A percentile compares a stretch with the other conserved stretches of the same genome.
These are phyloP conservation scores for Tetanocera ferruginea DNA, from an alignment of 2,888 invertebrate species.

Conservation along the genomic window DNA sequence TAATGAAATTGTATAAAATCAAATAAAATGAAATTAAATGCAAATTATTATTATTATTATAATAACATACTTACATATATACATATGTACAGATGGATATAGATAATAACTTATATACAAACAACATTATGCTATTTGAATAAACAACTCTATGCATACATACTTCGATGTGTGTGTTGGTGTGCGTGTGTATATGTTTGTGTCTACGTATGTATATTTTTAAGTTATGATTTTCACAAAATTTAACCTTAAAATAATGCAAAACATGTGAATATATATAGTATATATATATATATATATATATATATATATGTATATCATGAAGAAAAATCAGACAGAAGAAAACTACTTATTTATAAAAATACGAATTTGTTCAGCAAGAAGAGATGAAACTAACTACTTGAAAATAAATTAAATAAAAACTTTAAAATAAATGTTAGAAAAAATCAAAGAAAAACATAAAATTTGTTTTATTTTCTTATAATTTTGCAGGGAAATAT, in stretches of 20 bases:
- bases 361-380: conserved; percentile 31
- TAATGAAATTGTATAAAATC: conserved; percentile 5
- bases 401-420: conserved; percentile 6
- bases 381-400: background rate
- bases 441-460: background rate
- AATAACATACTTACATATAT: background rate
- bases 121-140: conserved; percentile 23
- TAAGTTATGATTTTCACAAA: background rate
- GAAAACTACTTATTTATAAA: conserved; percentile 14
- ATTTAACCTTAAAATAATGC: too few species aligned
- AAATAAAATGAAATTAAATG: background rate
- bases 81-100: conserved; percentile 22
- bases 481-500: too few species aligned
- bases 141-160: background rate
- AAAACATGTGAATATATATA: too few species aligned
- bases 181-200: too few species aligned
- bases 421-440: conserved; percentile 32
- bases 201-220: background rate
- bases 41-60: conserved; percentile 2
- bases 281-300: too few species aligned
- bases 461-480: background rate
- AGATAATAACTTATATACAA: conserved; percentile 3
- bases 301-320: too few species aligned
- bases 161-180: background rate
- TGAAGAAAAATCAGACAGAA: background rate